Evolutionary conservation across 2,797 vertebrate species (phyloP), one percentile per base, ranked within the genome.

Genomic region (Sebastes itinus): DNA sequence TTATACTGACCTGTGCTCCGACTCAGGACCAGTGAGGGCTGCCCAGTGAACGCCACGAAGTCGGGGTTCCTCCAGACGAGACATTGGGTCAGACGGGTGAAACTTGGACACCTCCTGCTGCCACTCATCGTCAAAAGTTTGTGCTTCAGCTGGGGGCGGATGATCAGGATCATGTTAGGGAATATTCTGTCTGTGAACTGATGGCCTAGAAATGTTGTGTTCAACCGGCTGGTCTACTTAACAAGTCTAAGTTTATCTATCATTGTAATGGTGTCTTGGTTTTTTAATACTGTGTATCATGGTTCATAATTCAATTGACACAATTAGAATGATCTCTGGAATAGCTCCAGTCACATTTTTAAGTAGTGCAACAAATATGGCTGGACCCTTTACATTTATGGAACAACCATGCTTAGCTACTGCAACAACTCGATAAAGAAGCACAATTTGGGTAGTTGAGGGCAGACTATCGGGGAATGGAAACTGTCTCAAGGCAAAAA

Each of bases 111-210:
- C 75, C 89, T 97, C 93, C 25, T 90, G 93, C 89, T 97, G 96
- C 97, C 98, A 99, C 89, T 99, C 97, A 5, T 97, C 80, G 68
- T 98, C 95, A 87, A 99, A 99, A 25, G 93, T 91, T 82, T 94
- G 93, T 6, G 97, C 98, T 85, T 99, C 98, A 80, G 92, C 98
- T 99, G 90, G 6, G 68, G 55, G 35, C 3, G 55, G 30, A 81
- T 38, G 54, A 82, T 81, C 42, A 75, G 69, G 46, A 68, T 56
- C 25, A 65, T 60, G 72, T 90, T 58, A 85, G 72, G 38, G 25
- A 75, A 75, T 23, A 28, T 65, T 70, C 20, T 72, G 28, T 71
- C 30, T 22, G 38, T 23, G 16, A 46, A 82, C 5, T 22, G n/a
- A 63, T 12, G 55, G 59, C 13, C 2, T 20, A 46, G 13, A 62